Evolutionary conservation across 1,140 invertebrate species (phyloP).

Genomic region (Drosophila serrata): DNA sequence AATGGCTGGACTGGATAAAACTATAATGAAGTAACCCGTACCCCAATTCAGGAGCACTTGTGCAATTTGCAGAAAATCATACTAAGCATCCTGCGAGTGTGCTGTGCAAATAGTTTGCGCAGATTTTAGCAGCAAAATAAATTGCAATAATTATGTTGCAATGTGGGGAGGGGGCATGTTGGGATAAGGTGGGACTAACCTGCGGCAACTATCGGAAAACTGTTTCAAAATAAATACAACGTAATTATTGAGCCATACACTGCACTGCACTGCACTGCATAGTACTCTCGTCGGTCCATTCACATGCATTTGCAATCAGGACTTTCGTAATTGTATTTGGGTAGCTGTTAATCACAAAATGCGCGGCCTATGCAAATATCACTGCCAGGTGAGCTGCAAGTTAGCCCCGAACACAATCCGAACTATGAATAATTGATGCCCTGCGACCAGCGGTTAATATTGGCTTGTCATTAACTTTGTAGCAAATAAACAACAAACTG

Average conservation of each 20-base stretch:
- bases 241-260: slow-evolving; percentile 78
- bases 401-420: slow-evolving; percentile 14
- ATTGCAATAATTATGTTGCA: slow-evolving; percentile 75
- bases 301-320: slow-evolving; percentile 33
- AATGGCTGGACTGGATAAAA: slow-evolving; percentile 6
- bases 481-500: background rate
- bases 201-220: slow-evolving; percentile 61
- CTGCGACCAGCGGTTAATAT: slow-evolving; percentile 12
- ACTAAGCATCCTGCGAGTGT: slow-evolving; percentile 44
- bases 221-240: slow-evolving; percentile 77
- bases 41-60: slow-evolving; percentile 11
- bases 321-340: slow-evolving; percentile 70
- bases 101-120: slow-evolving; percentile 59
- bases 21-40: slow-evolving; percentile 70
- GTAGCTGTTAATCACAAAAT: slow-evolving; percentile 74
- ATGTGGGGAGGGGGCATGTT: too few relatives aligned
- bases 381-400: slow-evolving; percentile 42
- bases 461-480: slow-evolving; percentile 2
- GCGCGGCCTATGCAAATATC: slow-evolving; percentile 78
- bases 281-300: background rate
- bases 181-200: slow-evolving; percentile 25
- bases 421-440: slow-evolving; percentile 28
- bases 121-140: slow-evolving; percentile 77
- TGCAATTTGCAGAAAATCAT: slow-evolving; percentile 73
- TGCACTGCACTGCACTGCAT: slow-evolving; percentile 27